phyloP scores from a whole-genome alignment of 1,140 invertebrate species.

The Dryas iulia region DNA sequence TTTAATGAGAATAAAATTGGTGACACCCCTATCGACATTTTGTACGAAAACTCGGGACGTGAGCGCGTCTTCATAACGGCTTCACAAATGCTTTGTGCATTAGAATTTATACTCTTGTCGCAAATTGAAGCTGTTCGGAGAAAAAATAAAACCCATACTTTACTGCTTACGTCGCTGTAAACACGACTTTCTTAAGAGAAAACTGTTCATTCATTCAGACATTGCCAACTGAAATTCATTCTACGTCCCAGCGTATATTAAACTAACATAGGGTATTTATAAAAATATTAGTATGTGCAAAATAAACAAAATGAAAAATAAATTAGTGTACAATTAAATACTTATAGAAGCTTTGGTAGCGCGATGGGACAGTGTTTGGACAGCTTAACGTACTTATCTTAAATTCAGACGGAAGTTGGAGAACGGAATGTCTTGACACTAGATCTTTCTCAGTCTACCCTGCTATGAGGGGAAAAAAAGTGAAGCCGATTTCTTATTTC shows the following conservation, averaged over 20 bases:
- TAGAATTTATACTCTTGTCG: slow-evolving; percentile 36
- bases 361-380: no score
- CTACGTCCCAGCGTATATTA: no score
- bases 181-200: slow-evolving; percentile 11
- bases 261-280: no score
- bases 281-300: no score
- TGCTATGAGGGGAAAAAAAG: no score
- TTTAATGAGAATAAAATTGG: background rate
- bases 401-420: no score
- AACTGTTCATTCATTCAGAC: slow-evolving; percentile 3
- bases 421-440: no score
- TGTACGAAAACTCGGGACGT: slow-evolving; percentile 26
- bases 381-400: no score
- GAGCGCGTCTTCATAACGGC: slow-evolving; percentile 30
- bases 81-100: slow-evolving; percentile 22
- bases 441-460: no score
- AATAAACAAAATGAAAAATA: no score
- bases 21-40: slow-evolving; percentile 24
- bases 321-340: no score
- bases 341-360: no score
- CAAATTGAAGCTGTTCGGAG: slow-evolving; percentile 32
- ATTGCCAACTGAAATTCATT: background rate
- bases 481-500: background rate
- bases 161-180: slow-evolving; percentile 19
- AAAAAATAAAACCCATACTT: slow-evolving; percentile 33